Percentiles rank a stretch among this genome's conserved stretches.
Evolutionary conservation across 2,113 vertebrate genomes (phyloP).

Genomic region (Actenoides lindsayi): DNA sequence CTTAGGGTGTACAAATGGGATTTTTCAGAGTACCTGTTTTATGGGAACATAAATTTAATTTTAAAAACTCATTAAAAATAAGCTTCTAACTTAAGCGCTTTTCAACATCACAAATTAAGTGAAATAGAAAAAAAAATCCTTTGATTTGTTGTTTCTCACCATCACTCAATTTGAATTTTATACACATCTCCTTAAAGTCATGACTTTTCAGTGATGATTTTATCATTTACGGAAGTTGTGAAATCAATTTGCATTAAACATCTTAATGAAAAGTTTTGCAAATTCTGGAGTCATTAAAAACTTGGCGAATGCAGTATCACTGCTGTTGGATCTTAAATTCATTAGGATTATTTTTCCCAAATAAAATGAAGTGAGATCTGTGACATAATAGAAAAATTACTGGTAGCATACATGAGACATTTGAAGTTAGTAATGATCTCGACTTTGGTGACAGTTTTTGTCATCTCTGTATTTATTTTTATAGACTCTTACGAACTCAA

Average conservation of each 20-base stretch:
- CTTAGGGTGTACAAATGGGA: neutral
- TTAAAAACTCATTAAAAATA: neutral
- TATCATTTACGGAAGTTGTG: neutral
- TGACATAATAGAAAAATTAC: neutral
- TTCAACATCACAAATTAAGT: neutral
- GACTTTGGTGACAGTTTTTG: neutral
- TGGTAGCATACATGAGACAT: rapidly evolving
- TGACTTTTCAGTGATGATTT: neutral
- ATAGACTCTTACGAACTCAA: neutral
- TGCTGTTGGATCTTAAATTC: neutral
- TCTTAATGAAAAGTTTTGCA: neutral
- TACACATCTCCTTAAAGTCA: neutral
- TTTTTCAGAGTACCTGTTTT: neutral
- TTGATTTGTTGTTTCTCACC: neutral
- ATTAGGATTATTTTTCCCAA: neutral
- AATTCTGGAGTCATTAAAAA: neutral
- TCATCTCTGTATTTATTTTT: neutral
- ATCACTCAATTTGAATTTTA: neutral
- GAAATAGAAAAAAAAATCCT: neutral
- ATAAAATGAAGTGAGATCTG: neutral
- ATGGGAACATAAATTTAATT: neutral
- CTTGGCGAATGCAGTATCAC: neutral
- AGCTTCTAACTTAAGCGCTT: neutral
- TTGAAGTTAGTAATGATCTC: neutral
- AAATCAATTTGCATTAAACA: neutral